Base-by-base conservation (phyloP, 1,140 invertebrate genomes). In the Araneus ventricosus region DNA sequence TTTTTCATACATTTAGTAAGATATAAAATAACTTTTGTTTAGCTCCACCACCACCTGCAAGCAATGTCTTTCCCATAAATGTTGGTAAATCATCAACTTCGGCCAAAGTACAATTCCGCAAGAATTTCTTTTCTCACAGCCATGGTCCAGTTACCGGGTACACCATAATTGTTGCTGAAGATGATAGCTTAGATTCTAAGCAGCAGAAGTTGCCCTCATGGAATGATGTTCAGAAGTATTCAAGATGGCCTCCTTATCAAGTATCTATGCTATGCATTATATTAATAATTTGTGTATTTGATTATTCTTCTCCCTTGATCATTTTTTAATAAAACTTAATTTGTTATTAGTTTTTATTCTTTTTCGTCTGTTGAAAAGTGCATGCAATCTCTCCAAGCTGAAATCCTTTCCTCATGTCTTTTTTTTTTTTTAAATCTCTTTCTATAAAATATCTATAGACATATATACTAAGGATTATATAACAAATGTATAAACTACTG, bases 101-200 rank as follows among this genome's bases (percentile, higher is more conserved):
- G 0, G 98, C 99, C 84, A 97, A 97, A 95, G 97, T 99, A 94
- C 96, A 98, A 0, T 99, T 98, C 96, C 96, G 97, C 24, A 97
- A 98, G 94, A 98, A 98, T 95, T 98, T 98, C 95, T 99, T 99
- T 96, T 98, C 97, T 45, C 97, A 98, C 94, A 97, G 97, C 94
- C 98, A 99, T 96, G 99, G 99, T 0, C 96, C 96, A 2, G 96
- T 99, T 30, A 97, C 96, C 41, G 97, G 97, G 41, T 99, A 99
- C 95, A 97, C 98, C n/a, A 97, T 99, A 82, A 98, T 99, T 94
- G 98, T 99, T 59, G 97, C 97, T 14, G 98, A 99, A 96, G 98
- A 99, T 95, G 97, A 98, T 95, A 94, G 93, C 14, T 67, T 94
- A 22, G 97, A 97, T 5, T 93, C 94, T 5, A 97, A 97, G 39